Percentiles rank a stretch among this genome's conserved stretches.
Conservation (phyloP, 2,113 vertebrate genomes). For the Tautogolabrus adspersus region DNA sequence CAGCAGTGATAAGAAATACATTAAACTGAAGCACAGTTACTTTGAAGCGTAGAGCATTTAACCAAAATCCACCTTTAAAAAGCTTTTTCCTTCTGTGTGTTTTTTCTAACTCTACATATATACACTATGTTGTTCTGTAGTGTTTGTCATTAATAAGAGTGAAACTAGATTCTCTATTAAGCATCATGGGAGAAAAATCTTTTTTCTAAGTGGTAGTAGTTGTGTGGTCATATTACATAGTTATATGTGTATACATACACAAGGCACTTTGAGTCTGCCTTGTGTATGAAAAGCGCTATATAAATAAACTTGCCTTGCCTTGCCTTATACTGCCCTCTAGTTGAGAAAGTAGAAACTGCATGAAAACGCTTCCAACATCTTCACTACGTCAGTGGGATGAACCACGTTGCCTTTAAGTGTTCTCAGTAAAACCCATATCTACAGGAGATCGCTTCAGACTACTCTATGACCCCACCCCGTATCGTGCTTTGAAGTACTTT, state of each 20-base stretch:
- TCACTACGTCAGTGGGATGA: constrained; percentile 10
- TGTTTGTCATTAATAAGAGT: neutral
- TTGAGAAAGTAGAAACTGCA: neutral
- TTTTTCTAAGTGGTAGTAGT: too few relatives aligned
- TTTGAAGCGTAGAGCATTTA: neutral
- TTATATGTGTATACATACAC: too few relatives aligned
- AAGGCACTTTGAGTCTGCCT: too few relatives aligned
- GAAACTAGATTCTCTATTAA: too few relatives aligned
- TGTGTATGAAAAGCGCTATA: too few relatives aligned
- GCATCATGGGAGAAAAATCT: too few relatives aligned
- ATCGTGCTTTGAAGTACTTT: neutral
- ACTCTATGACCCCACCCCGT: too few relatives aligned
- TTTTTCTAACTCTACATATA: too few relatives aligned
- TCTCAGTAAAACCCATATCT: neutral
- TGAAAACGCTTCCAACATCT: neutral
- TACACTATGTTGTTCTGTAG: too few relatives aligned
- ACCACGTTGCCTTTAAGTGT: constrained; percentile 16
- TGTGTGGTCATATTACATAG: too few relatives aligned
- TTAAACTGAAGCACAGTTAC: neutral
- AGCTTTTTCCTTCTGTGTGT: too few relatives aligned
- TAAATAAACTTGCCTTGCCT: too few relatives aligned
- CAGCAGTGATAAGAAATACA: neutral
- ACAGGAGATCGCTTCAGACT: neutral
- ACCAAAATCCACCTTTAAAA: neutral
- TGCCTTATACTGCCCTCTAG: constrained; percentile 30